These are phyloP conservation scores for Rhagophthalmus giganteus DNA, from an alignment of 2,888 invertebrate species.

Conservation along the genomic window DNA sequence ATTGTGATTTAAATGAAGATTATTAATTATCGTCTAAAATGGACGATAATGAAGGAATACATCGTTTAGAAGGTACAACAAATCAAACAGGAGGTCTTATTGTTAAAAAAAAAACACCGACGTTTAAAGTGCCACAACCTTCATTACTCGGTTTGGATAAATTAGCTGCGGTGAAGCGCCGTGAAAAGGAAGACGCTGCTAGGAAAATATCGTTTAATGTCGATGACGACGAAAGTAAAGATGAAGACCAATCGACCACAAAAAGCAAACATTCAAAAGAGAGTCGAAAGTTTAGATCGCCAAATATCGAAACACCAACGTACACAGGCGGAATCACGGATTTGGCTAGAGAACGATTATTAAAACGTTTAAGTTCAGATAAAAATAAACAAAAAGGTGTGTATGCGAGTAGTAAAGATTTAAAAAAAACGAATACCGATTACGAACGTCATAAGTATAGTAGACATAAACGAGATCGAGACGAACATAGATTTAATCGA, in stretches of 20 bases:
- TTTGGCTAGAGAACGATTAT: slow-evolving; percentile 72
- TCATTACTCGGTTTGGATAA: slow-evolving; percentile 84
- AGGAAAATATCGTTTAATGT: slow-evolving; percentile 68
- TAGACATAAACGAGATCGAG: slow-evolving; percentile 45
- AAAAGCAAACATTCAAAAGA: slow-evolving; percentile 44
- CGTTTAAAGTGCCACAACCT: slow-evolving; percentile 75
- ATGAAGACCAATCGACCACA: slow-evolving; percentile 48
- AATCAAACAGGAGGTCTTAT: slow-evolving; percentile 70
- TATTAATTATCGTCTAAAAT: slow-evolving; percentile 3
- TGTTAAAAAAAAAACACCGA: slow-evolving; percentile 69
- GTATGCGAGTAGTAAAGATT: slow-evolving; percentile 68
- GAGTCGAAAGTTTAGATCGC: slow-evolving; percentile 72
- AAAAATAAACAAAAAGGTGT: slow-evolving; percentile 71
- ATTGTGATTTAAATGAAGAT: slow-evolving; percentile 1
- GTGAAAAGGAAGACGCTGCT: slow-evolving; percentile 63
- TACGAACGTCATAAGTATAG: slow-evolving; percentile 44
- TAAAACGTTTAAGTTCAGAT: slow-evolving; percentile 61
- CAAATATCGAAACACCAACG: slow-evolving; percentile 88
- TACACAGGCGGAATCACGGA: slow-evolving; percentile 90
- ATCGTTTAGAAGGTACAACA: slow-evolving; percentile 72
- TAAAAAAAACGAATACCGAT: slow-evolving; percentile 45
- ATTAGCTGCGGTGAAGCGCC: slow-evolving; percentile 75
- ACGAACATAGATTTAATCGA: too few species aligned
- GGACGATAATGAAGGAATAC: slow-evolving; percentile 61
- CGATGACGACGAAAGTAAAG: slow-evolving; percentile 53